A percentile compares a stretch with the other conserved stretches of the same genome.
Conservation (phyloP, 2,113 vertebrate genomes). For the Tonatia bakeri region DNA sequence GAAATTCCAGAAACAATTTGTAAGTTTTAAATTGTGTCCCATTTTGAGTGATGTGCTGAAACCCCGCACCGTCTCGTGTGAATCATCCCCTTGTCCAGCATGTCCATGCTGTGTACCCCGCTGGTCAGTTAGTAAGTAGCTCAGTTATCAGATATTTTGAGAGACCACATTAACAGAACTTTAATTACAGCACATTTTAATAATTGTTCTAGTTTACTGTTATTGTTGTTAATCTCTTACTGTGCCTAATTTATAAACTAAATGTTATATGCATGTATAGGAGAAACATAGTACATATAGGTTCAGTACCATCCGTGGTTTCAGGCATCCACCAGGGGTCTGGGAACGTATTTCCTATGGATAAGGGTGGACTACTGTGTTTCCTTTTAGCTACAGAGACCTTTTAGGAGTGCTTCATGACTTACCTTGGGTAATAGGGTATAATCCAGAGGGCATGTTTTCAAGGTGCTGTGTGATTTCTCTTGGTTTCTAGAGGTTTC, state of each 20-base stretch:
- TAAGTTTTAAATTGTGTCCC: neutral
- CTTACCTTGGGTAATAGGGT: conserved; percentile 11
- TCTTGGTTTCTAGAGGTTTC: neutral
- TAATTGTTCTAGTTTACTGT: neutral
- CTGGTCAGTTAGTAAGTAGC: neutral
- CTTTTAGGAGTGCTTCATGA: neutral
- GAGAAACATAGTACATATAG: neutral
- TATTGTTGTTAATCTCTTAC: neutral
- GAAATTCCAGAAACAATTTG: neutral
- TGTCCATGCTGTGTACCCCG: neutral
- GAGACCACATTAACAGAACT: neutral
- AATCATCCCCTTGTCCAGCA: neutral
- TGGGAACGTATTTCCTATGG: neutral
- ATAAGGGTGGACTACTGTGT: neutral
- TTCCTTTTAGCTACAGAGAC: conserved; percentile 29
- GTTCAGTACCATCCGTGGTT: neutral
- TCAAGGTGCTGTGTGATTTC: conserved; percentile 1
- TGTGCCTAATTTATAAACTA: neutral
- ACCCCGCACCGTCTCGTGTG: neutral
- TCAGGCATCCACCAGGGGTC: neutral
- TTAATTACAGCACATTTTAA: neutral
- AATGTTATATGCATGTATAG: neutral
- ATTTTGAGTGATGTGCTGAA: neutral
- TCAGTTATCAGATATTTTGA: neutral
- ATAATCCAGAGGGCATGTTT: conserved; percentile 30